These are phyloP conservation scores for Bombus polaris DNA, from an alignment of 1,140 invertebrate species.

Conservation along the genomic window DNA sequence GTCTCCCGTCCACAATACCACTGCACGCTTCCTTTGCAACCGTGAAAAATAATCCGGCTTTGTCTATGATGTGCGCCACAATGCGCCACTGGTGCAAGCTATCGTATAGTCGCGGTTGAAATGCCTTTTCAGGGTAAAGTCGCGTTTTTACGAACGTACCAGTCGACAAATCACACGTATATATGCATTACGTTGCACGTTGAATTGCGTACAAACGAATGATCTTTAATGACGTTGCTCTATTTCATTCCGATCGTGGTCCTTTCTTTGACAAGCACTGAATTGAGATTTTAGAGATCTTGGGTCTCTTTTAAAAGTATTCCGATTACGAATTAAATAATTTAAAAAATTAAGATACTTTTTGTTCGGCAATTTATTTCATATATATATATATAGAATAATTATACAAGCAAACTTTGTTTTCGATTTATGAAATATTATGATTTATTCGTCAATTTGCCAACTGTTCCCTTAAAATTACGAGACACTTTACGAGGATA, in stretches of 20 bases:
- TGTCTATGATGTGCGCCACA: slow-evolving; percentile 65
- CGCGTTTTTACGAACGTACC: not conserved
- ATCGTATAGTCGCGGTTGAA: slow-evolving; percentile 30
- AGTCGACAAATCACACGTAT: slow-evolving; percentile 12
- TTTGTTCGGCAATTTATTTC: not conserved
- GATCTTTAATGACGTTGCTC: not conserved
- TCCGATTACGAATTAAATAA: no score
- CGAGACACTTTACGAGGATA: no score
- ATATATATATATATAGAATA: not conserved
- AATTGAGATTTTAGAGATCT: not conserved
- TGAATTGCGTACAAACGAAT: not conserved
- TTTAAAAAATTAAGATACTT: no score
- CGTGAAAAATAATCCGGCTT: slow-evolving; percentile 76
- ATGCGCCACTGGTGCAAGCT: slow-evolving; percentile 61
- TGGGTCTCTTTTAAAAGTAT: not conserved
- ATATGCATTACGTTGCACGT: not conserved
- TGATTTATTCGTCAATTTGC: no score
- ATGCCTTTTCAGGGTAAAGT: slow-evolving; percentile 33
- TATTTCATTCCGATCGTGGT: not conserved
- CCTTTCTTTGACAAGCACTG: not conserved
- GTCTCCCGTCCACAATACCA: slow-evolving; percentile 58
- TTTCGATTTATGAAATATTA: not conserved
- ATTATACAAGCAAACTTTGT: not conserved
- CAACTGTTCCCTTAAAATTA: no score
- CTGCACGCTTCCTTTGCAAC: slow-evolving; percentile 69